Evolutionary conservation across 2,113 vertebrate genomes (phyloP), one percentile per base, ranked within the genome.

Genomic region (Brachirus orientalis): DNA sequence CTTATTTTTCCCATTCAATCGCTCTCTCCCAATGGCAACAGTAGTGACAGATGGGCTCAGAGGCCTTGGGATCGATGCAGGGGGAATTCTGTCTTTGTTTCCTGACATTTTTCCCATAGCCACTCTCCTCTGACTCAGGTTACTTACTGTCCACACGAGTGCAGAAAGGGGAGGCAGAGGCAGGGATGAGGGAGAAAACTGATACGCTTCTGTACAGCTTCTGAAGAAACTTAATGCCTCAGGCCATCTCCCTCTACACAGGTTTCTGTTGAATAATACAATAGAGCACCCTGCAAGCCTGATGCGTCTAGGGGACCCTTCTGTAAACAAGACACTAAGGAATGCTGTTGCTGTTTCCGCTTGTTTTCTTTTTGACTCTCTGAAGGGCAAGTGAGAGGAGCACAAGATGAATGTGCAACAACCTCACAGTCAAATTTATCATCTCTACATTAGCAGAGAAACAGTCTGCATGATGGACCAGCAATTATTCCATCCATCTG

Each of bases 181-280:
- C 43, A 44, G 45, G 52, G 65, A 59, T 69, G 56, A 68, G 70
- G 71, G 55, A 55, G 72, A 59, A 70, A 82, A 84, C 59, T 65
- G 82, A 89, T 86, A 83, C 4, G 77, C 73, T 75, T 72, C 78
- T 84, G 79, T 87, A 79, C 69, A 73, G 85, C 80, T 77, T 86
- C 84, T 73, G 84, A 90, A 70, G 90, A 90, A 92, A 92, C 81
- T 63, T 86, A 89, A 92, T 88, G 86, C 90, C 89, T 82, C 58
- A 45, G 83, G 86, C 77, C 84, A 83, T 80, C 77, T 88, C 85
- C 82, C 80, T 73, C 67, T 80, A 89, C 85, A 92, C 85, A 87
- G 86, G 87, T 90, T 88, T 81, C 77, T 84, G 63, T 84, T 92
- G 88, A 92, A 92, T 92, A 89, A 90, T 89, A 88, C 88, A 92